A percentile compares a stretch with the other conserved stretches of the same genome.
phyloP scores from a whole-genome alignment of 2,113 vertebrate genomes.

The Fregata magnificens region DNA sequence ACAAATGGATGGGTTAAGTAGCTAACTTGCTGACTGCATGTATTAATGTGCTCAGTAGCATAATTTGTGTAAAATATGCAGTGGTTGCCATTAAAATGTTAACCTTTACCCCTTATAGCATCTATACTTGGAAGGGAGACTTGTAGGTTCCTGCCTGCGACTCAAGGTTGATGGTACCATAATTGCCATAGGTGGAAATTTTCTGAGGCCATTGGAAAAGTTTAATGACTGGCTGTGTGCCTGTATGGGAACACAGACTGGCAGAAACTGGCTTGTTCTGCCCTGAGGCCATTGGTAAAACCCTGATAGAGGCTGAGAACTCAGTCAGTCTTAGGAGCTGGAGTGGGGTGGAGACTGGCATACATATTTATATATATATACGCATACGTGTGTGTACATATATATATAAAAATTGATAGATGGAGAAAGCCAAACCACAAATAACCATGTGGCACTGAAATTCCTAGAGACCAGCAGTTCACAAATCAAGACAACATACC shows the following conservation, averaged over 20 bases:
- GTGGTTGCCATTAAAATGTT: not conserved
- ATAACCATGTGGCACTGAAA: not conserved
- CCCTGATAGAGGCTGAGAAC: not conserved
- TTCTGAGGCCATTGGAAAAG: not conserved
- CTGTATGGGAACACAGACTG: not conserved
- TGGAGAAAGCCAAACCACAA: slow-evolving; percentile 12
- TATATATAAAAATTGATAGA: not conserved
- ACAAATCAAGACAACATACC: slow-evolving; percentile 15
- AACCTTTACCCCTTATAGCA: not conserved
- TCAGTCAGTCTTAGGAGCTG: not conserved
- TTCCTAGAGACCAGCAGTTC: slow-evolving; percentile 12
- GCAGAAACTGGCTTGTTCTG: not conserved
- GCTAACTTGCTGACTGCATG: not conserved
- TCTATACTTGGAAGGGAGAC: not conserved
- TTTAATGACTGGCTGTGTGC: not conserved
- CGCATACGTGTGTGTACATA: no score
- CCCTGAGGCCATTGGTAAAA: not conserved
- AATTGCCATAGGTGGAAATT: not conserved
- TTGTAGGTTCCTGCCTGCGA: not conserved
- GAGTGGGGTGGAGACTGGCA: not conserved
- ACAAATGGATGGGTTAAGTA: not conserved
- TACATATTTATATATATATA: no score
- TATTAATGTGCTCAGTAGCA: not conserved
- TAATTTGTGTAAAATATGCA: not conserved
- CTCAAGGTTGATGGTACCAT: not conserved